Evolutionary conservation across 2,888 invertebrate genomes (phyloP), one percentile per base, ranked within the genome.

Genomic region (Drosophila meridiana): DNA sequence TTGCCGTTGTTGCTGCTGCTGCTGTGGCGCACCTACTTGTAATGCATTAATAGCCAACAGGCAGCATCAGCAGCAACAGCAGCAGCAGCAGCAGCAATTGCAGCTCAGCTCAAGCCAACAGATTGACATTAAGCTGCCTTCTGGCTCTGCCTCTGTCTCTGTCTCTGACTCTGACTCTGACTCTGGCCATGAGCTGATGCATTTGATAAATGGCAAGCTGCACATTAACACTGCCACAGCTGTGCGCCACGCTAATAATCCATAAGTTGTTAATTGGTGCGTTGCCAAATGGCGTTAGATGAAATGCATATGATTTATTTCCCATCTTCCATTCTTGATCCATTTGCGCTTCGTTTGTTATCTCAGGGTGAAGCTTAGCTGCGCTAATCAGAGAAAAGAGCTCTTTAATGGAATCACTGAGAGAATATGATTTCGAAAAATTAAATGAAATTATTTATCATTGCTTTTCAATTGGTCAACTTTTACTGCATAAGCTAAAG

Each of bases 71-170:
- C 53, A 52, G 30, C 73, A 69, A 40, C 72, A 76, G 42, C 52
- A 45, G 5, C 53, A 45, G 36, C 64, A 53, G 14, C 67, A 69
- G 56, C 78, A 76, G 64, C 69, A 71, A 63, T 69, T 80, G 67
- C 68, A 68, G 63, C 76, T 69, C 69, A 79, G 65, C 65, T 63
- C 55, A 69, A 60, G 42, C 52, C 53, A 74, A 52, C 79, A 78
- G 87, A 86, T 85, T 85, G 84, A 85, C 89, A 86, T 86, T 85
- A 86, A 84, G 88, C 88, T 73, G 84, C 70, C 70, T 70, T 73
- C 57, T 75, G 71, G 28, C 63, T 53, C 34, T 4, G 20, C 0
- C 50, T 34, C 30, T 14, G 30, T 0, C 30, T 48, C 50, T n/a
- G 50, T 0, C n/a, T 13, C 48, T 14, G 48, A 1, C 48, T 48